Percentiles rank a stretch among this genome's conserved stretches.
phyloP scores from a whole-genome alignment of 2,888 invertebrate genomes.

The Mimachlamys varia region DNA sequence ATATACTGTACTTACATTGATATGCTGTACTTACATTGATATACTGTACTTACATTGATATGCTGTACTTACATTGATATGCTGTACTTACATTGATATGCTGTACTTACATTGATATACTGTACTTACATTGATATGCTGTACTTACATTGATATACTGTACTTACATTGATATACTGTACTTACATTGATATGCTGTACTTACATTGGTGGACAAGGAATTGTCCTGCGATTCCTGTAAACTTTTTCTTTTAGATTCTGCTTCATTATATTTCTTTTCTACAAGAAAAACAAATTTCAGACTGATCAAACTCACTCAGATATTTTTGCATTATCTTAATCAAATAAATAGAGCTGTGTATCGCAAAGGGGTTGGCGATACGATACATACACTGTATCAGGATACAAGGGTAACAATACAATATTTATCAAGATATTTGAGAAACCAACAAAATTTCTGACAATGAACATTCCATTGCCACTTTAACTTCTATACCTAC shows the following conservation, averaged over 20 bases:
- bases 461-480: too few relatives aligned
- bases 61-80: constrained; percentile 38
- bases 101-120: constrained; percentile 37
- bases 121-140: constrained; percentile 38
- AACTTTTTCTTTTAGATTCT: constrained; percentile 53
- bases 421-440: too few relatives aligned
- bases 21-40: constrained; percentile 38
- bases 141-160: constrained; percentile 37
- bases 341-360: too few relatives aligned
- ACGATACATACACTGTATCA: too few relatives aligned
- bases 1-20: constrained; percentile 38
- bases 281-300: constrained; percentile 48
- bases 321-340: too few relatives aligned
- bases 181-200: neutral
- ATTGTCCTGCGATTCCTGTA: constrained; percentile 41
- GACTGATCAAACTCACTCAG: neutral
- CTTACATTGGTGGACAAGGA: constrained; percentile 41
- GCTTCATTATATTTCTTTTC: constrained; percentile 62
- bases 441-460: too few relatives aligned
- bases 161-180: constrained; percentile 43
- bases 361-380: too few relatives aligned
- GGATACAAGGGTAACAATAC: too few relatives aligned
- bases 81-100: constrained; percentile 38
- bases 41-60: constrained; percentile 38
- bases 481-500: too few relatives aligned